Evolutionary conservation across 2,113 vertebrate species (phyloP).

Genomic region (Ictalurus furcatus): DNA sequence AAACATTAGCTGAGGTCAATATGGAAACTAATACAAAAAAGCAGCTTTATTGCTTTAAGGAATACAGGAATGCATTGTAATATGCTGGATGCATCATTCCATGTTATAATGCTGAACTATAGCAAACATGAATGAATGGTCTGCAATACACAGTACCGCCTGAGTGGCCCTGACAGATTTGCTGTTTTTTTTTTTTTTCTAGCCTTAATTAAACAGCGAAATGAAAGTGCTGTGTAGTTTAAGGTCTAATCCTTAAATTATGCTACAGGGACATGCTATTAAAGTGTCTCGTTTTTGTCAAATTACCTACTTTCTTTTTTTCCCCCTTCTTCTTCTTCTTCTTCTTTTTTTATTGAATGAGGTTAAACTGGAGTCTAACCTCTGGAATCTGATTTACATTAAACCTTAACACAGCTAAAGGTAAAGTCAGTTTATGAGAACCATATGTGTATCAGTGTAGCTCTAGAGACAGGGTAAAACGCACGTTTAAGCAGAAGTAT

Average conservation of each 20-base stretch:
- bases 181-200: conserved; percentile 39
- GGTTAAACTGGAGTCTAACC: conserved; percentile 29
- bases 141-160: conserved; percentile 43
- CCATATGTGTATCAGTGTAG: conserved; percentile 42
- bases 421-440: conserved; percentile 43
- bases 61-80: background rate
- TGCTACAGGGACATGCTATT: conserved; percentile 43
- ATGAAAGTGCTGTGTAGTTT: conserved; percentile 47
- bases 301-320: conserved; percentile 29
- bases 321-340: background rate
- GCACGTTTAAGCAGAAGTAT: conserved; percentile 9
- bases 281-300: conserved; percentile 51
- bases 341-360: conserved; percentile 33
- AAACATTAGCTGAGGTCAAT: conserved; percentile 18
- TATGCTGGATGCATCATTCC: conserved; percentile 18
- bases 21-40: conserved; percentile 6
- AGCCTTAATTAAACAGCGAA: conserved; percentile 53
- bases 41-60: background rate
- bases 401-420: conserved; percentile 39
- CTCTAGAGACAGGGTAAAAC: background rate
- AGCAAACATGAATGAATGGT: conserved; percentile 51
- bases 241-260: conserved; percentile 55
- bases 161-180: conserved; percentile 40
- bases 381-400: conserved; percentile 47
- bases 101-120: conserved; percentile 56